These are phyloP conservation scores for Pavo muticus DNA, from an alignment of 2,113 vertebrate genomes.

Conservation along the genomic window DNA sequence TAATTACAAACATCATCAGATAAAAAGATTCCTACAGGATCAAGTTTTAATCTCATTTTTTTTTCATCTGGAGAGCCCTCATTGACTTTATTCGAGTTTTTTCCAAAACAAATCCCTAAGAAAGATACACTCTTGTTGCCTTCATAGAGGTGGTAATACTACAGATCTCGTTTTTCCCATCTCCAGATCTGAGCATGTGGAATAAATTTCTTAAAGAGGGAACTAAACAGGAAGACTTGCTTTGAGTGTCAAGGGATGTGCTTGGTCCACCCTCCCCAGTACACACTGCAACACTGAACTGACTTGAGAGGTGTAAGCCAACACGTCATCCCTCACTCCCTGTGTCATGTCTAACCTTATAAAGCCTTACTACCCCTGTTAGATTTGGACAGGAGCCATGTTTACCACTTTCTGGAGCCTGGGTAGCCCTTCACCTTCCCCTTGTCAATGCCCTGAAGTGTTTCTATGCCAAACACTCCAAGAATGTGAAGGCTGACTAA, in stretches of 20 bases:
- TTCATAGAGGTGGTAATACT: background rate
- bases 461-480: conserved; percentile 56
- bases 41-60: background rate
- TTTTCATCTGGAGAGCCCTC: background rate
- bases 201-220: background rate
- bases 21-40: background rate
- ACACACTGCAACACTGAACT: fast-evolving
- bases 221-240: background rate
- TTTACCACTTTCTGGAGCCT: conserved; percentile 26
- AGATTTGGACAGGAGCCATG: background rate
- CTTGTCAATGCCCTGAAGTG: conserved; percentile 54
- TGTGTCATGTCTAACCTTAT: background rate
- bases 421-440: background rate
- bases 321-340: background rate
- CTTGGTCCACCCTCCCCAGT: background rate
- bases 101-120: background rate
- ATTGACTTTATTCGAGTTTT: background rate
- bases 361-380: background rate
- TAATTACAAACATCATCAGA: conserved; percentile 18
- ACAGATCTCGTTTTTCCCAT: background rate
- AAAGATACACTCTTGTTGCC: background rate
- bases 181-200: background rate
- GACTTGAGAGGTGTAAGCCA: background rate
- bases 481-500: conserved; percentile 36
- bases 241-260: fast-evolving